These are phyloP conservation scores for Anser brachyrhynchus DNA, from an alignment of 2,113 vertebrate species.

Conservation along the genomic window DNA sequence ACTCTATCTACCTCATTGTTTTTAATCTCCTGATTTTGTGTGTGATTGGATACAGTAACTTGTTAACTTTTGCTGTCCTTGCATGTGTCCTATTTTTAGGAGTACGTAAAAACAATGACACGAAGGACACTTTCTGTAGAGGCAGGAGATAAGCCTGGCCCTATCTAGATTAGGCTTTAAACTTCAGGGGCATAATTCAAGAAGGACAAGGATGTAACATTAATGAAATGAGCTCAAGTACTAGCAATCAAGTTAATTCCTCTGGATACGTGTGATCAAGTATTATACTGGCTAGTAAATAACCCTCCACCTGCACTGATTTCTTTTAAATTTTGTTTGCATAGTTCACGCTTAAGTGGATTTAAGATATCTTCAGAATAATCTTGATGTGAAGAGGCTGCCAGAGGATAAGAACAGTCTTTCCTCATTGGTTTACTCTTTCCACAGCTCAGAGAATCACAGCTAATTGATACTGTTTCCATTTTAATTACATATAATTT, in stretches of 20 bases:
- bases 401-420: conserved; percentile 66
- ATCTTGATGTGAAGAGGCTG: conserved; percentile 67
- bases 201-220: not conserved
- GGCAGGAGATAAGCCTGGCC: not conserved
- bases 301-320: conserved; percentile 48
- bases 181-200: not conserved
- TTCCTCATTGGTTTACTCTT: conserved; percentile 75
- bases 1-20: not conserved
- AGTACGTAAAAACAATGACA: not conserved
- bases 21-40: not conserved
- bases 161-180: not conserved
- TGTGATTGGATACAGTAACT: not conserved
- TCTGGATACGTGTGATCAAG: conserved; percentile 28
- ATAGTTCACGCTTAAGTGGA: conserved; percentile 49
- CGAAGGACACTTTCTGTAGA: not conserved
- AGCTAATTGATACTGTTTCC: conserved; percentile 82
- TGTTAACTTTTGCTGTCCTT: not conserved
- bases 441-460: conserved; percentile 76
- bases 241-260: conserved; percentile 39
- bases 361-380: conserved; percentile 66
- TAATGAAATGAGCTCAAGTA: conserved; percentile 23
- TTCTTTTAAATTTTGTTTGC: conserved; percentile 56
- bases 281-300: conserved; percentile 2
- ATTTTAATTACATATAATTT: conserved; percentile 83
- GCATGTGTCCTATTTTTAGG: not conserved